Conservation (phyloP, 2,113 vertebrate genomes). For the Nothocercus nigrocapillus region DNA sequence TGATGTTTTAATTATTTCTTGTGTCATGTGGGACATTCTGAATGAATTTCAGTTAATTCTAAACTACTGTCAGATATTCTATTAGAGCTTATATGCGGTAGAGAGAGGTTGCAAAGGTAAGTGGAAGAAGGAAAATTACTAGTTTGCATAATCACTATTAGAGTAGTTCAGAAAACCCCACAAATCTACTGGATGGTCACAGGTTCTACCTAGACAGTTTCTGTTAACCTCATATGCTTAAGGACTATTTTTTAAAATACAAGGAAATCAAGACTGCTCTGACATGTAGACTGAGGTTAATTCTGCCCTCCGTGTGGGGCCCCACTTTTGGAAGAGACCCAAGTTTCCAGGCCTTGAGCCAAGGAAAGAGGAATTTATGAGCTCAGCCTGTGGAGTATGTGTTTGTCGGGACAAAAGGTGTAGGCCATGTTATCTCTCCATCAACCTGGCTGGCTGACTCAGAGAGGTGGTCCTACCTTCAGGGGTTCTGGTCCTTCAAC, state of each 20-base stretch:
- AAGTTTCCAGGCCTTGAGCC: constrained; percentile 54
- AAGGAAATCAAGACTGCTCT: not conserved
- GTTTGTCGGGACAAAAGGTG: not conserved
- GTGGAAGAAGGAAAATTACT: not conserved
- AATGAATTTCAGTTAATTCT: not conserved
- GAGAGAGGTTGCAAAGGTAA: not conserved
- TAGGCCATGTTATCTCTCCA: not conserved
- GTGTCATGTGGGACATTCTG: not conserved
- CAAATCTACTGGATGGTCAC: not conserved
- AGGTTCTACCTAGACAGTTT: not conserved
- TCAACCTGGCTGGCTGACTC: not conserved
- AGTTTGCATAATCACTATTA: not conserved
- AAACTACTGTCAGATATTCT: not conserved
- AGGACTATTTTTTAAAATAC: not conserved
- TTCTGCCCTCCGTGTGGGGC: constrained; percentile 26
- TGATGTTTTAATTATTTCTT: not conserved
- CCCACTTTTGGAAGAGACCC: not conserved
- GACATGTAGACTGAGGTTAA: constrained; percentile 35
- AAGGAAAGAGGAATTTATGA: constrained; percentile 49
- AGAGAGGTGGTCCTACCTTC: not conserved
- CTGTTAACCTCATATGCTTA: not conserved
- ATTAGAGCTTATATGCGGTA: not conserved
- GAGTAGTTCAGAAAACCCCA: not conserved
- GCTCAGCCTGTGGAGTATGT: not conserved
- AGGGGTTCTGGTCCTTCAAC: not conserved